Conservation (phyloP, 1,140 invertebrate genomes). For the Drosophila sulfurigaster region DNA sequence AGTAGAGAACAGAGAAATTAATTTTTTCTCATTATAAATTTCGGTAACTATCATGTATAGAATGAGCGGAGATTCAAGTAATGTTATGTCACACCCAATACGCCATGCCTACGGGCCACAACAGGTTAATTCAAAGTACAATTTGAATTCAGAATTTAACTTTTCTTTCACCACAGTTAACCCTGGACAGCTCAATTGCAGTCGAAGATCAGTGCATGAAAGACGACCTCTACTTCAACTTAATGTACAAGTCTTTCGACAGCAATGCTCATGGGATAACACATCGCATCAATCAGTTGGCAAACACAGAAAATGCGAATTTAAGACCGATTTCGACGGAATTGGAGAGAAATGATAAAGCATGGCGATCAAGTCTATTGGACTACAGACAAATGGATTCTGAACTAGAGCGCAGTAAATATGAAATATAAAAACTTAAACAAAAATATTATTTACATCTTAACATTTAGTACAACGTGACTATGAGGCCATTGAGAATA, state of each 20-base stretch:
- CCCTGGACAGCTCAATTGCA: neutral
- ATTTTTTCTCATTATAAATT: slow-evolving; percentile 23
- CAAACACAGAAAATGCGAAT: neutral
- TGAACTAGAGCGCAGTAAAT: slow-evolving; percentile 22
- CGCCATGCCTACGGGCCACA: neutral
- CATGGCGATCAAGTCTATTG: slow-evolving; percentile 9
- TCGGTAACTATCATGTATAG: slow-evolving; percentile 30
- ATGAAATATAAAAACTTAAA: neutral
- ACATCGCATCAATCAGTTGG: neutral
- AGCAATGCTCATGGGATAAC: neutral
- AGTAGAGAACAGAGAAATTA: neutral
- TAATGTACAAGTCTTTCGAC: slow-evolving; percentile 30
- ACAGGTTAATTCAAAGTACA: neutral
- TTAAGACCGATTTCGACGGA: neutral
- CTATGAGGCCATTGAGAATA: slow-evolving; percentile 10
- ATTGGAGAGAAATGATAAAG: slow-evolving; percentile 29
- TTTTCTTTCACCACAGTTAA: neutral
- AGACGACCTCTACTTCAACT: slow-evolving; percentile 28
- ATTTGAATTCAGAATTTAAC: neutral
- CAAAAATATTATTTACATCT: neutral
- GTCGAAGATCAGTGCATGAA: slow-evolving; percentile 9
- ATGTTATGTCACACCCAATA: neutral
- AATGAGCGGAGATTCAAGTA: slow-evolving; percentile 13
- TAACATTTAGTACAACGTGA: slow-evolving; percentile 17
- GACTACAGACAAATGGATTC: slow-evolving; percentile 15